Conservation (phyloP, 2,888 invertebrate genomes). For the Polydrusus tereticollis region DNA sequence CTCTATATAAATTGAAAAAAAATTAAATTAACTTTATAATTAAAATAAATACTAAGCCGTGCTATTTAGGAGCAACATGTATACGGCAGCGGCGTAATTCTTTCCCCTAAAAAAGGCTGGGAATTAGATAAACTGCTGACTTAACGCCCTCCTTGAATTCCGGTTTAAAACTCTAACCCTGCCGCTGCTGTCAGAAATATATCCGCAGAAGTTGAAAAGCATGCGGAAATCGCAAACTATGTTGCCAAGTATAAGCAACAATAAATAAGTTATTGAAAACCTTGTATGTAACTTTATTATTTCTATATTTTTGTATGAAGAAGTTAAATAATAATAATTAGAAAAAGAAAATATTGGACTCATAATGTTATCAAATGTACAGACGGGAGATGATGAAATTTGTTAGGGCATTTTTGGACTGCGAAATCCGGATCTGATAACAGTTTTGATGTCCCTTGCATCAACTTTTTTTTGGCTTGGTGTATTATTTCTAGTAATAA, state of each 20-base stretch:
- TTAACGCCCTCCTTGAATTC: slow-evolving; percentile 23
- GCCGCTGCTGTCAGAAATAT: slow-evolving; percentile 39
- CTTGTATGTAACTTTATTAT: not conserved
- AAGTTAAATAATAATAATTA: too few species aligned
- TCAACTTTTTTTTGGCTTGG: too few species aligned
- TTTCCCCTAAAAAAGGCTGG: not conserved
- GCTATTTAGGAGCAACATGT: slow-evolving; percentile 1
- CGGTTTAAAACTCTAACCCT: slow-evolving; percentile 26
- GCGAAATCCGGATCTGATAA: too few species aligned
- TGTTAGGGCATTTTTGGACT: too few species aligned
- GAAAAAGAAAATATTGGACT: too few species aligned
- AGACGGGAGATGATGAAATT: too few species aligned
- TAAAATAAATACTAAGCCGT: not conserved
- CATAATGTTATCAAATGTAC: too few species aligned
- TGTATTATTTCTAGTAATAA: too few species aligned
- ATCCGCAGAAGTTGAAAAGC: slow-evolving; percentile 49
- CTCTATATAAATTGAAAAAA: too few species aligned
- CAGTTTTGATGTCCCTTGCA: too few species aligned
- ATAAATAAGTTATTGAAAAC: not conserved
- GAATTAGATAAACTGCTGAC: slow-evolving; percentile 17
- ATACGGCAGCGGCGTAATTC: not conserved
- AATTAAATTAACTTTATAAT: too few species aligned
- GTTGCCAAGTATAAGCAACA: slow-evolving; percentile 13
- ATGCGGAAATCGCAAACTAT: slow-evolving; percentile 42
- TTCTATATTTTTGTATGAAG: too few species aligned